A percentile compares a stretch with the other conserved stretches of the same genome.
These are phyloP conservation scores for Benthochromis sp. DNA, from an alignment of 2,113 vertebrate species.

Conservation along the genomic window DNA sequence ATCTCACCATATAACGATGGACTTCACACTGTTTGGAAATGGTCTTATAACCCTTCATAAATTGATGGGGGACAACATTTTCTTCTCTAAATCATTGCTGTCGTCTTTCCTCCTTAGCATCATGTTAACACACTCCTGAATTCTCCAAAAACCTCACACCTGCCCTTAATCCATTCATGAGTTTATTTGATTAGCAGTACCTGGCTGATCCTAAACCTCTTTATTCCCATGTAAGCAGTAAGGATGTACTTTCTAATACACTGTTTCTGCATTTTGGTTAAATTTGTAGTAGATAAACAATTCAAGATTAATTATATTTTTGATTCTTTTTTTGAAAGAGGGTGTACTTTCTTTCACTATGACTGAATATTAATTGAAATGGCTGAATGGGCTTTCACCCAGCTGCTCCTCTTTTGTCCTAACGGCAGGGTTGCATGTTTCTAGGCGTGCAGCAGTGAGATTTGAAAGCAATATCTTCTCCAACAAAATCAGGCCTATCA, in stretches of 20 bases:
- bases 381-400: not conserved
- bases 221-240: not conserved
- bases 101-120: not conserved
- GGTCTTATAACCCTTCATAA: not conserved
- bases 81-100: not conserved
- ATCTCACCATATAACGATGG: fast-evolving
- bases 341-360: fast-evolving
- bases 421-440: not conserved
- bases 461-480: not conserved
- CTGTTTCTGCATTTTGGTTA: not conserved
- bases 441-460: not conserved
- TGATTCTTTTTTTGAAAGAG: not conserved
- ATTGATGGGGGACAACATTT: not conserved
- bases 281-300: not conserved
- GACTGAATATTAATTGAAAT: not conserved
- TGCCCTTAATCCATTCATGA: not conserved
- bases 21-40: not conserved
- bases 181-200: not conserved
- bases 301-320: not conserved
- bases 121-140: not conserved
- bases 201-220: fast-evolving
- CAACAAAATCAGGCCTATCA: not conserved
- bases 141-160: not conserved
- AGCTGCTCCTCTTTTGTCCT: not conserved
- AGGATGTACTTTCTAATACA: not conserved